Percentiles rank a stretch among this genome's conserved stretches.
These are phyloP conservation scores for Ctena decussata DNA, from an alignment of 2,888 invertebrate species.

Conservation along the genomic window DNA sequence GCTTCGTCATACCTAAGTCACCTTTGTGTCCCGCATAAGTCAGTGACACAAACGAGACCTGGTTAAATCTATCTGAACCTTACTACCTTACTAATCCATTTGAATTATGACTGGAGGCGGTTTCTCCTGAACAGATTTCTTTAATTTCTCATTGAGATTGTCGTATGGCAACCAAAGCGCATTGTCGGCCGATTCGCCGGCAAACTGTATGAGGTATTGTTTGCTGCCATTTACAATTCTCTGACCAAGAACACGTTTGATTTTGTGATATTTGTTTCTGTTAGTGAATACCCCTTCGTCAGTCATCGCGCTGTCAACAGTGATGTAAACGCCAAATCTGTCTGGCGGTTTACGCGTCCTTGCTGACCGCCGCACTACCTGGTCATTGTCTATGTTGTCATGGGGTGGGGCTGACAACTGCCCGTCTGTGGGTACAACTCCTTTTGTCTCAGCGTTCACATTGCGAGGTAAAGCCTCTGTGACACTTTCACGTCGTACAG, in stretches of 20 bases:
- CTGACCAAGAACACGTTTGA: slow-evolving; percentile 13
- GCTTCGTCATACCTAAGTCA: no score
- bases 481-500: no score
- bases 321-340: neutral
- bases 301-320: neutral
- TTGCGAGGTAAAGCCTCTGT: no score
- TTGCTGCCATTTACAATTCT: neutral
- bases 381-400: neutral
- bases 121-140: neutral
- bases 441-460: no score
- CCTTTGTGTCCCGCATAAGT: neutral
- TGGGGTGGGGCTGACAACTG: neutral
- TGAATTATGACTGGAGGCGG: no score
- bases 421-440: neutral
- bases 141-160: neutral
- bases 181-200: slow-evolving; percentile 12
- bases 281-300: no score
- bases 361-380: neutral
- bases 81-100: no score
- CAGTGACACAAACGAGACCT: neutral
- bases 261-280: slow-evolving; percentile 14
- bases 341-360: no score
- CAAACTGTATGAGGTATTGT: slow-evolving; percentile 9
- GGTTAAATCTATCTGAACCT: no score
- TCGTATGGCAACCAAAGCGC: neutral